A percentile compares a stretch with the other conserved stretches of the same genome.
These are phyloP conservation scores for Caenorhabditis brenneri DNA, from an alignment of 1,140 invertebrate species.

Conservation along the genomic window DNA sequence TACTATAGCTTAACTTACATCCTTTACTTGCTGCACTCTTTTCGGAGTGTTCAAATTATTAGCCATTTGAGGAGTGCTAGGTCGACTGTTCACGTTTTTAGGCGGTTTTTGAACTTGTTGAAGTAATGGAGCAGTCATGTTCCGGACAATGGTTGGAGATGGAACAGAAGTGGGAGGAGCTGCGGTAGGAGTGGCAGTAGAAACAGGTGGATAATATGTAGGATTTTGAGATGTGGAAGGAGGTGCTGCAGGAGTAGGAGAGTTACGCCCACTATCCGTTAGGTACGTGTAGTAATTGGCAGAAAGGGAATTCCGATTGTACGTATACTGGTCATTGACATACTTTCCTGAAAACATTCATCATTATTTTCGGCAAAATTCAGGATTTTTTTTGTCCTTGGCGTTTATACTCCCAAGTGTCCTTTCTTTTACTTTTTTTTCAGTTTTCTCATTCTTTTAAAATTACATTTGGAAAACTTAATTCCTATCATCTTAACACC, in stretches of 20 bases:
- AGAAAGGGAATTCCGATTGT: constrained; percentile 1
- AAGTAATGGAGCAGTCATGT: constrained; percentile 5
- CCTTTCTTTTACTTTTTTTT: no score
- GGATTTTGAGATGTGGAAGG: background rate
- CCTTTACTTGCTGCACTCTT: constrained; percentile 22
- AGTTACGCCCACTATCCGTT: constrained; percentile 16
- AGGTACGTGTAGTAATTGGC: constrained; percentile 15
- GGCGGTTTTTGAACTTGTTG: background rate
- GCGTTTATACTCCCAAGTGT: no score
- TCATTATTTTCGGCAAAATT: no score
- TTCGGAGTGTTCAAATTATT: background rate
- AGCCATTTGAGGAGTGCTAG: background rate
- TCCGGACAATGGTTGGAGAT: background rate
- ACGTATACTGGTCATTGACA: no score
- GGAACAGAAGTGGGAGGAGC: background rate
- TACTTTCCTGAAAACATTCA: background rate
- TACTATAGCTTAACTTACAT: constrained; percentile 2
- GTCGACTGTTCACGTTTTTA: background rate
- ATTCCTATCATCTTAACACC: no score
- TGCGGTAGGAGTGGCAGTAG: background rate
- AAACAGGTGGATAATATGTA: background rate
- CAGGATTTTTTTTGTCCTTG: no score
- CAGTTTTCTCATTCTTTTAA: no score
- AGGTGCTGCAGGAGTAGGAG: background rate
- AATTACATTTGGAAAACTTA: no score